Base-by-base conservation (phyloP, 2,888 invertebrate genomes). In the Melitaea athalia region DNA sequence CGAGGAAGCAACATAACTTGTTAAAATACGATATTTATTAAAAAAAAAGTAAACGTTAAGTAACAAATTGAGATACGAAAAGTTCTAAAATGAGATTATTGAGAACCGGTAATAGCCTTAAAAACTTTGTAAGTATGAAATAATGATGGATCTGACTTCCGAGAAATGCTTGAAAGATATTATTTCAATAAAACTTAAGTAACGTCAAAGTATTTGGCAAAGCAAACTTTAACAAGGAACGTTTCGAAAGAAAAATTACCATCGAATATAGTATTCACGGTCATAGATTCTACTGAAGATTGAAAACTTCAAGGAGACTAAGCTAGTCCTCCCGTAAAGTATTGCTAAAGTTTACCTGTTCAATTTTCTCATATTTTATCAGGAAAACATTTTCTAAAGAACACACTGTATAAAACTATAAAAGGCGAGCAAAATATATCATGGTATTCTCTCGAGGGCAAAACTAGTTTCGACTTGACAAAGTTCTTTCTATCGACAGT, bases 401-500 rank as follows among this genome's bases (percentile, higher is more conserved):
- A 31, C 24, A n/a, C 6, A 33, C 53, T 24, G 12, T 33, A 52
- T 33, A 33, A 55, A 33, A 14, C 53, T 55, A 55, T 55, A 31
- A 55, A 5, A 55, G 33, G 14, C 33, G 53, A 14, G 47, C 33
- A 33, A 14, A 55, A 55, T 55, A 55, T 55, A 55, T 55, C n/a
- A 33, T 8, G 24, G 52, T 11, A 65, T 38, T 52, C 65, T 33
- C 53, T 15, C 8, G 60, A 15, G 60, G 53, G 53, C 60, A 66
- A 66, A 66, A 61, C 65, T 61, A 66, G 59, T 61, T 66, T 66
- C 60, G 43, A 38, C 53, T 43, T 43, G 60, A 66, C 53, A 55
- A 66, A 45, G 60, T 61, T 55, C n/a, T 66, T 61, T 66, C 47
- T 66, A 66, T 66, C 50, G 66, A 61, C 31, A 61, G 15, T 59